Conservation (phyloP, 2,113 vertebrate species). For the Pionites leucogaster region DNA sequence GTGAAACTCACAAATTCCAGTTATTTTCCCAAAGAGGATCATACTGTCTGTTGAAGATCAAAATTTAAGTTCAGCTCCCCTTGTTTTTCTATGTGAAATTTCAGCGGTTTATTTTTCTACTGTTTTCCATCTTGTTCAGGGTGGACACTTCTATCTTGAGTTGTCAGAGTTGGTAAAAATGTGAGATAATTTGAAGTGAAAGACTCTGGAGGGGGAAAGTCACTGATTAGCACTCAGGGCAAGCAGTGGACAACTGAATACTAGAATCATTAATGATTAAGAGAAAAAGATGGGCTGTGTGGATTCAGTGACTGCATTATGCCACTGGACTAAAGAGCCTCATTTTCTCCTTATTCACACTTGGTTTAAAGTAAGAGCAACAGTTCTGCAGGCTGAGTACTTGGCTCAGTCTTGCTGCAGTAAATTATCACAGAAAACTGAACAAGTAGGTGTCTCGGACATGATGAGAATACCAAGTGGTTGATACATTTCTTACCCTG, state of each 20-base stretch:
- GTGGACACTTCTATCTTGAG: background rate
- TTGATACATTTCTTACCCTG: background rate
- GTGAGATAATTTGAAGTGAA: background rate
- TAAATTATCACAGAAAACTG: slow-evolving; percentile 43
- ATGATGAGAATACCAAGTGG: slow-evolving; percentile 59
- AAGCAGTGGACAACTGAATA: background rate
- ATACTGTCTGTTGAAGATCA: background rate
- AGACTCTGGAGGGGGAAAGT: background rate
- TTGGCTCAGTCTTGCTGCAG: background rate
- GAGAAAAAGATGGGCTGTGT: background rate
- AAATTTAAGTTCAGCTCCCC: background rate
- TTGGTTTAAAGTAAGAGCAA: slow-evolving; percentile 4
- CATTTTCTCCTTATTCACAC: slow-evolving; percentile 18
- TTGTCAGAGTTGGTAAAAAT: background rate
- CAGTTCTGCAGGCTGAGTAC: slow-evolving; percentile 24
- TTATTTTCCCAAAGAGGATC: background rate
- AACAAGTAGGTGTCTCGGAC: slow-evolving; percentile 12
- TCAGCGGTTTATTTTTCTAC: background rate
- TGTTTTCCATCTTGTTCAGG: background rate
- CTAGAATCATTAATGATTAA: background rate
- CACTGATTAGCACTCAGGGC: background rate
- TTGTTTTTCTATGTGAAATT: background rate
- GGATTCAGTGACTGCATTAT: background rate
- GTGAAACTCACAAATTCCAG: background rate
- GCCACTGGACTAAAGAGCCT: background rate